Conservation (phyloP, 2,888 invertebrate species). For the Morpho deidamia region DNA sequence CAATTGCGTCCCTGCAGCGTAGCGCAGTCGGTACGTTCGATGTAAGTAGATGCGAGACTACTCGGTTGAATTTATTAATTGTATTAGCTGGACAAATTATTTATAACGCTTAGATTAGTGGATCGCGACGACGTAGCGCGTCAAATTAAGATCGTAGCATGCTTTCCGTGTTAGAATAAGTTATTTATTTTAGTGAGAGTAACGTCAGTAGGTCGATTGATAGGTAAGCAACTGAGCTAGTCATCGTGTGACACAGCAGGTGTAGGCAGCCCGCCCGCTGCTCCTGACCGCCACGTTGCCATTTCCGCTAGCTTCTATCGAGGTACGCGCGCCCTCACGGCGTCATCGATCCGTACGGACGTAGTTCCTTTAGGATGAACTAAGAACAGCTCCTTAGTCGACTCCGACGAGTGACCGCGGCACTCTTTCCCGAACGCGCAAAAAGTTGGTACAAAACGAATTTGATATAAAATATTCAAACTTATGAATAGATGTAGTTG, state of each 20-base stretch:
- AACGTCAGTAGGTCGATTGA: conserved; percentile 54
- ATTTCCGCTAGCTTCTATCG: conserved; percentile 54
- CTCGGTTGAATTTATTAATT: conserved; percentile 49
- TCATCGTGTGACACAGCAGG: conserved; percentile 63
- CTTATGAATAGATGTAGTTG: conserved; percentile 51
- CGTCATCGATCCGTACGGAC: conserved; percentile 32
- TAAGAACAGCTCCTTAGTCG: conserved; percentile 18
- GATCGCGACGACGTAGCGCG: conserved; percentile 39
- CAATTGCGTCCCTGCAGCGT: conserved; percentile 38
- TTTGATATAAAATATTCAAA: conserved; percentile 53
- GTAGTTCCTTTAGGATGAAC: conserved; percentile 40
- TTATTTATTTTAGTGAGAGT: conserved; percentile 74
- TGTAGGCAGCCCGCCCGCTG: conserved; percentile 28
- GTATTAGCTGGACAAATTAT: conserved; percentile 72
- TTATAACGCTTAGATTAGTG: conserved; percentile 52
- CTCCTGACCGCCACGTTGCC: conserved; percentile 57
- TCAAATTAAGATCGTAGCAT: conserved; percentile 50
- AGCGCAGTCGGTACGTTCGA: conserved; percentile 30
- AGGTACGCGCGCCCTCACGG: conserved; percentile 41
- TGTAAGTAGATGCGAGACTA: conserved; percentile 45
- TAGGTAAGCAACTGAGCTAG: conserved; percentile 73
- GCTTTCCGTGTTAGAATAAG: conserved; percentile 56
- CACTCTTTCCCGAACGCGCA: conserved; percentile 31
- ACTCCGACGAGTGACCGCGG: conserved; percentile 14
- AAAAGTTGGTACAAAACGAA: conserved; percentile 66